These are phyloP conservation scores for Climacteris rufus DNA, from an alignment of 2,113 vertebrate species.

Conservation along the genomic window DNA sequence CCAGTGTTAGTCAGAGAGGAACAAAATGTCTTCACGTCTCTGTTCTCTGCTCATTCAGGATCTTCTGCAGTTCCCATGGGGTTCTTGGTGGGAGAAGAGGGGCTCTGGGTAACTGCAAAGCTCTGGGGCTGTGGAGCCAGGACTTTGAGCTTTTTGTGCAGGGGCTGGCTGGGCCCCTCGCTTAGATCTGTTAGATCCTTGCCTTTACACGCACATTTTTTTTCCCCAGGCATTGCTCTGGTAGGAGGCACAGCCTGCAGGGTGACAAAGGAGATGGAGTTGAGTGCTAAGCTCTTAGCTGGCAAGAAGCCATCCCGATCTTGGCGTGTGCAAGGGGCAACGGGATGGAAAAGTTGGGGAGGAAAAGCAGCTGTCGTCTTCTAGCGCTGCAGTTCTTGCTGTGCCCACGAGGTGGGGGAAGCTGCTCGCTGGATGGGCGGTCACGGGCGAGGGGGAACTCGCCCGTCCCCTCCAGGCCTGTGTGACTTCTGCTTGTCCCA, in stretches of 20 bases:
- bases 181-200: background rate
- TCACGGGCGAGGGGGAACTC: background rate
- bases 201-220: background rate
- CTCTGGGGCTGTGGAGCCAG: background rate
- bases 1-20: background rate
- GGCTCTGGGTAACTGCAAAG: background rate
- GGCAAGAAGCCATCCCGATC: conserved; percentile 37
- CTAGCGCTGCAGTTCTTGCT: conserved; percentile 18
- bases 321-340: conserved; percentile 3
- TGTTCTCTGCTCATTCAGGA: background rate
- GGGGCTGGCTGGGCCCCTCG: background rate
- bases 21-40: background rate
- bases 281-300: conserved; percentile 34
- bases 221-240: conserved; percentile 9
- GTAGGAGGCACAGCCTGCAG: conserved; percentile 34
- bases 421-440: background rate
- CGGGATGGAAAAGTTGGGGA: background rate
- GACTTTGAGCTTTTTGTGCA: background rate
- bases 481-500: background rate
- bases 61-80: background rate
- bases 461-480: background rate
- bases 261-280: conserved; percentile 41
- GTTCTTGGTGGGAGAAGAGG: background rate
- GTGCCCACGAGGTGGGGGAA: conserved; percentile 44
- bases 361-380: background rate